phyloP scores from a whole-genome alignment of 2,888 invertebrate genomes.

The Athrips mouffetella region DNA sequence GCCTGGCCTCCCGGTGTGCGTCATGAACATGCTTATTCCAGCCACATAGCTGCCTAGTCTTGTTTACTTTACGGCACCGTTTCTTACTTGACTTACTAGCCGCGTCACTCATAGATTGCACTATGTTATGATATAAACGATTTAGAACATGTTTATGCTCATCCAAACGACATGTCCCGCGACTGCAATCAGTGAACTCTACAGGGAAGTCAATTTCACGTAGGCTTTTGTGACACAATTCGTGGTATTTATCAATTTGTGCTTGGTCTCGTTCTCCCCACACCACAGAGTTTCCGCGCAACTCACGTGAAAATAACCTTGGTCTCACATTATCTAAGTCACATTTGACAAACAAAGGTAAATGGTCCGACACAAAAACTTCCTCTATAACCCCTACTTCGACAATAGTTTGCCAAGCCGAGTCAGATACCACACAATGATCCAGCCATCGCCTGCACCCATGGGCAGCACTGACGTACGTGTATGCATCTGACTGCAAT shows the following conservation, averaged over 20 bases:
- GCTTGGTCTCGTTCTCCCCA: slow-evolving; percentile 21
- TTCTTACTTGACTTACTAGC: too few relatives aligned
- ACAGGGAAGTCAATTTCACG: slow-evolving; percentile 18
- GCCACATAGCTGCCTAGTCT: too few relatives aligned
- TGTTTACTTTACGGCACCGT: too few relatives aligned
- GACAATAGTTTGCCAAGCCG: slow-evolving; percentile 16
- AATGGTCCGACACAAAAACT: slow-evolving; percentile 23
- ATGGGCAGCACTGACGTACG: slow-evolving; percentile 16
- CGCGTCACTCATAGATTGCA: slow-evolving; percentile 13
- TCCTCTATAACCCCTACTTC: slow-evolving; percentile 18
- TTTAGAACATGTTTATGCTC: slow-evolving; percentile 18
- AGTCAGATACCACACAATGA: slow-evolving; percentile 16
- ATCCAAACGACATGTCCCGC: slow-evolving; percentile 10
- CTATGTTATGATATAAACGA: slow-evolving; percentile 19
- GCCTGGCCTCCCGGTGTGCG: background rate
- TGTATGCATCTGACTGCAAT: slow-evolving; percentile 7
- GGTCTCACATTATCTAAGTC: slow-evolving; percentile 3
- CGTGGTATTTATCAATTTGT: slow-evolving; percentile 17
- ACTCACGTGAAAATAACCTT: background rate
- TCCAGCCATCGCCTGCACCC: slow-evolving; percentile 22
- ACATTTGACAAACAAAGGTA: slow-evolving; percentile 22
- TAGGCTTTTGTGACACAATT: slow-evolving; percentile 16
- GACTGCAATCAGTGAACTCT: slow-evolving; percentile 18
- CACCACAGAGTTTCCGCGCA: slow-evolving; percentile 8
- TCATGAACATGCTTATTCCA: slow-evolving; percentile 1